A percentile compares a stretch with the other conserved stretches of the same genome.
Conservation (phyloP, 2,888 invertebrate genomes). For the Plebejus argus region DNA sequence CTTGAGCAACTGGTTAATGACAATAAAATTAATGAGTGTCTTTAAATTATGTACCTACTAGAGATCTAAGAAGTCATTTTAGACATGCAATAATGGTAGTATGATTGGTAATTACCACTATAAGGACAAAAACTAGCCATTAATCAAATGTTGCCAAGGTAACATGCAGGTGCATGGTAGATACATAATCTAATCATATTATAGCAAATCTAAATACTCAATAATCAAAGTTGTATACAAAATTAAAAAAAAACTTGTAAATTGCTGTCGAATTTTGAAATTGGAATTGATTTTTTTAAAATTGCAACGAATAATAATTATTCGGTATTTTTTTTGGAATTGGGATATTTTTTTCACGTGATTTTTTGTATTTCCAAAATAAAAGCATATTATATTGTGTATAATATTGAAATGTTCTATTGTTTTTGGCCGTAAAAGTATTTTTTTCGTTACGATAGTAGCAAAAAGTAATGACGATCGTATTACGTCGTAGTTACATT, state of each 20-base stretch:
- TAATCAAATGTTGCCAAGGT: constrained; percentile 8
- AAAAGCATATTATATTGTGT: background rate
- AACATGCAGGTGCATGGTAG: background rate
- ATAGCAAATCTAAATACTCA: background rate
- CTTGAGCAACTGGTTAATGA: too few species aligned
- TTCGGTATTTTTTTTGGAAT: too few species aligned
- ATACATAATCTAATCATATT: background rate
- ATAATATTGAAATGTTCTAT: background rate
- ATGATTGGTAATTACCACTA: background rate
- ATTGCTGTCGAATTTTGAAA: background rate
- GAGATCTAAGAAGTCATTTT: background rate
- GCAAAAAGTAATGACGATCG: constrained; percentile 15
- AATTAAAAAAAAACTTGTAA: background rate
- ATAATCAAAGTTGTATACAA: background rate
- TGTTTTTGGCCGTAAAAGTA: background rate
- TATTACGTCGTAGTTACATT: background rate
- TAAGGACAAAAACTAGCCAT: background rate
- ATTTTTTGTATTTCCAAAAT: background rate
- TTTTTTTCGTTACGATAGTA: background rate
- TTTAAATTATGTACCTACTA: background rate
- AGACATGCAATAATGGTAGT: background rate
- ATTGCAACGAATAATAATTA: too few species aligned
- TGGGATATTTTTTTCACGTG: too few species aligned
- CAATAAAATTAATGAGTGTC: too few species aligned
- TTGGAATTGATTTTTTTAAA: background rate